Percentiles rank a stretch among this genome's conserved stretches.
Conservation (phyloP, 2,113 vertebrate genomes). For the Lagenorhynchus albirostris region DNA sequence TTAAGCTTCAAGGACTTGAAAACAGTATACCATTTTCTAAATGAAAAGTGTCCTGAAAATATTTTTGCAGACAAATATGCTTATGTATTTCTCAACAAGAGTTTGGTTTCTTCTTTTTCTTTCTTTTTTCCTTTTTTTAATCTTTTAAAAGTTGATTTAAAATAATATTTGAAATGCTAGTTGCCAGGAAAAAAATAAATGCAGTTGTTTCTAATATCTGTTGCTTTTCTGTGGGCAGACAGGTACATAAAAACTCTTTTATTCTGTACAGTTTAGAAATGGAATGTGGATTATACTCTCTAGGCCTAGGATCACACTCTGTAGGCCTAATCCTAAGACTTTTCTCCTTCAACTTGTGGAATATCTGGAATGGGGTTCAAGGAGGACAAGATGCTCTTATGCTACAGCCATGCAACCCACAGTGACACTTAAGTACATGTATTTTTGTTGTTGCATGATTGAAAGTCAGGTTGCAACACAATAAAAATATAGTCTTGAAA, state of each 20-base stretch:
- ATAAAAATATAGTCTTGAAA: constrained; percentile 25
- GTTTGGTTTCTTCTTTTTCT: not conserved
- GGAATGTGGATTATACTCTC: not conserved
- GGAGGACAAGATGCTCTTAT: not conserved
- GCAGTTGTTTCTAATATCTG: not conserved
- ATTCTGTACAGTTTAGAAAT: constrained; percentile 38
- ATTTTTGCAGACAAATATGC: constrained; percentile 55
- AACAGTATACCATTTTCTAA: constrained; percentile 64
- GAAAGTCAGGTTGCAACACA: constrained; percentile 3
- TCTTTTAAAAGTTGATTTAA: constrained; percentile 40
- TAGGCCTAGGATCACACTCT: not conserved
- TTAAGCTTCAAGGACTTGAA: constrained; percentile 67
- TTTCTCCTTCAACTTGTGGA: constrained; percentile 4
- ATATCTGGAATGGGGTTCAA: not conserved
- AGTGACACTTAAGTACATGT: not conserved
- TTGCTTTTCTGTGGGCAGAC: constrained; percentile 17
- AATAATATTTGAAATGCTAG: constrained; percentile 29
- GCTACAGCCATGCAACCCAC: not conserved
- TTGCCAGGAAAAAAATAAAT: constrained; percentile 27
- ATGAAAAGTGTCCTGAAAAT: constrained; percentile 49
- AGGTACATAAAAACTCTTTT: not conserved
- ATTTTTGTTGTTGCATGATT: constrained; percentile 19
- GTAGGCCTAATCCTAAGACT: not conserved
- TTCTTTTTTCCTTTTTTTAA: not conserved
- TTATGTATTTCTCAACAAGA: constrained; percentile 23